phyloP scores from a whole-genome alignment of 2,797 vertebrate species.

The Telmatherina bonti region DNA sequence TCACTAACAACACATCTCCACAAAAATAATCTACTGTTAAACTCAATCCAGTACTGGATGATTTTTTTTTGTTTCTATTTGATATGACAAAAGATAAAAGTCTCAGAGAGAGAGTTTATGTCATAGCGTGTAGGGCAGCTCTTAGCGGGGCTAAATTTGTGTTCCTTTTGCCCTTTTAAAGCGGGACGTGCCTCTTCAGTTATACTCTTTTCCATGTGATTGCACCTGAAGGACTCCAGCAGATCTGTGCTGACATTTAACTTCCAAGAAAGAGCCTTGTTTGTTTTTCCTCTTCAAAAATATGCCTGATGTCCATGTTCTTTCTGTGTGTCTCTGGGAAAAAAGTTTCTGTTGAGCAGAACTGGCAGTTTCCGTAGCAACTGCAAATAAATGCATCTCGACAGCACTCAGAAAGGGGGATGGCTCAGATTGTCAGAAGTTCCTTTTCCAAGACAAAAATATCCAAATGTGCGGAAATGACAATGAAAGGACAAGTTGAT shows the following conservation, averaged over 20 bases:
- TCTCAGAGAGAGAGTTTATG: neutral
- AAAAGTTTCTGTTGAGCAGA: neutral
- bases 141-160: constrained; percentile 8
- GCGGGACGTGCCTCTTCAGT: constrained; percentile 19
- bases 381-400: neutral
- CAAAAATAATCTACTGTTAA: neutral
- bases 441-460: neutral
- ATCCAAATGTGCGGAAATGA: constrained; percentile 4
- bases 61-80: neutral
- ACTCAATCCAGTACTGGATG: neutral
- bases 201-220: constrained; percentile 30
- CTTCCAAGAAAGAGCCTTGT: constrained; percentile 21
- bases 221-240: constrained; percentile 38
- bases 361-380: neutral
- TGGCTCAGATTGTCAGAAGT: neutral
- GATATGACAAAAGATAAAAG: neutral
- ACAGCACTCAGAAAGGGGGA: neutral
- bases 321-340: neutral
- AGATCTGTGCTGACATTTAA: constrained; percentile 32
- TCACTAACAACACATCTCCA: neutral
- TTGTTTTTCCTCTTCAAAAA: constrained; percentile 15
- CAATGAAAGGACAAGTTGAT: neutral
- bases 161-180: constrained; percentile 20
- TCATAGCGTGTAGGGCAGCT: neutral
- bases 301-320: neutral